Percentiles rank a stretch among this genome's conserved stretches.
Conservation (phyloP, 2,888 invertebrate species). For the Drosophila borborema region DNA sequence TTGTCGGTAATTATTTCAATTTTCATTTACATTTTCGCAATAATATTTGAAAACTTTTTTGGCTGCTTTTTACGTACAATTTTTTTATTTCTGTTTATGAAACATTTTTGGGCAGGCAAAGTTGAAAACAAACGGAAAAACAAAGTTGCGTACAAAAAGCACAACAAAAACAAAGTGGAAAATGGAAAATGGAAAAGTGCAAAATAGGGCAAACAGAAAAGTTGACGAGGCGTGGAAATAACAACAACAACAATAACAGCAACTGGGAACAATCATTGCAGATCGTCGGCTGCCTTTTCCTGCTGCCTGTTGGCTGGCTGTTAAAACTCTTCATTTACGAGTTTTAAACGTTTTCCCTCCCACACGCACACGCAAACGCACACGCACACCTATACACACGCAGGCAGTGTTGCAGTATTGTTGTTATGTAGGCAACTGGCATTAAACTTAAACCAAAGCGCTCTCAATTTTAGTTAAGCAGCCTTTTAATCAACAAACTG, state of each 20-base stretch:
- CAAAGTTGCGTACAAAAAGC: slow-evolving; percentile 41
- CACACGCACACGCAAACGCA: slow-evolving; percentile 8
- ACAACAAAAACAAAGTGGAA: slow-evolving; percentile 3
- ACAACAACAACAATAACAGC: slow-evolving; percentile 17
- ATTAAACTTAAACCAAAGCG: slow-evolving; percentile 53
- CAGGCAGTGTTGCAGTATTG: slow-evolving; percentile 18
- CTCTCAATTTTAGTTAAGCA: slow-evolving; percentile 66
- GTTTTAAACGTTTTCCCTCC: slow-evolving; percentile 51
- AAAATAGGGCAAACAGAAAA: slow-evolving; percentile 21
- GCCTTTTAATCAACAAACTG: slow-evolving; percentile 79
- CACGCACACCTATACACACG: no score
- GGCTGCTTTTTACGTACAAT: slow-evolving; percentile 22
- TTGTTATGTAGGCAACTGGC: slow-evolving; percentile 34
- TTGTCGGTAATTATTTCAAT: slow-evolving; percentile 58
- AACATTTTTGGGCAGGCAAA: slow-evolving; percentile 48
- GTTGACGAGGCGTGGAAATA: slow-evolving; percentile 22
- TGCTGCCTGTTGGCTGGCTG: slow-evolving; percentile 29
- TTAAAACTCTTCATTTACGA: slow-evolving; percentile 56
- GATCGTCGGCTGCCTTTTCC: slow-evolving; percentile 29
- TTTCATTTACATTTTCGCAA: slow-evolving; percentile 55
- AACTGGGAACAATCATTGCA: slow-evolving; percentile 36
- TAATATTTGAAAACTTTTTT: slow-evolving; percentile 54
- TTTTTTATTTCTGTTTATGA: slow-evolving; percentile 43
- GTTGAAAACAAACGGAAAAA: slow-evolving; percentile 46
- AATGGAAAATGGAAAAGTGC: not conserved